Conservation (phyloP, 2,888 invertebrate genomes). For the Thymelicus acteon region DNA sequence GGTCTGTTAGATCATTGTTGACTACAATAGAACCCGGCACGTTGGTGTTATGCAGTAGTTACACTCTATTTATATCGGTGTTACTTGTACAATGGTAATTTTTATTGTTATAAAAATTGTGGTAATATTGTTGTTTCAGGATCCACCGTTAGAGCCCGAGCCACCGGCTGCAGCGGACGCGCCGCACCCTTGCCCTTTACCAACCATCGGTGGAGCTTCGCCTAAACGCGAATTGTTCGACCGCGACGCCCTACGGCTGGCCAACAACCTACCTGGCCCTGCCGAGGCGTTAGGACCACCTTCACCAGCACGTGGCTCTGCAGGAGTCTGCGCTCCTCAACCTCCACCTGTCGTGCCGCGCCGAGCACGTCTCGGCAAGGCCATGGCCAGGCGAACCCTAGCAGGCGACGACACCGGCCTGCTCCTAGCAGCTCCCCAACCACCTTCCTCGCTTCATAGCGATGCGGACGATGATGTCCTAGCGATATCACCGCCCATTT, state of each 20-base stretch:
- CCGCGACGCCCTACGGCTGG: constrained; percentile 69
- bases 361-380: constrained; percentile 83
- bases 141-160: constrained; percentile 69
- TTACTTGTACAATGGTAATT: neutral
- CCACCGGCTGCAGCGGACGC: constrained; percentile 73
- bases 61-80: too few species aligned
- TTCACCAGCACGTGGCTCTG: constrained; percentile 88
- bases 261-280: constrained; percentile 65
- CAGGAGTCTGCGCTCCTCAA: constrained; percentile 87
- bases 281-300: constrained; percentile 80
- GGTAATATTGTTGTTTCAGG: constrained; percentile 53
- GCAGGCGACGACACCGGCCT: constrained; percentile 82
- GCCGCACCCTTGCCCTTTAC: constrained; percentile 70
- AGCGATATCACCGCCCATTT: constrained; percentile 76
- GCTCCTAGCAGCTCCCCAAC: constrained; percentile 64
- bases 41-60: too few species aligned
- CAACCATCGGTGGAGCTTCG: constrained; percentile 75
- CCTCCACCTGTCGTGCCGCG: constrained; percentile 78
- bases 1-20: neutral
- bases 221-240: constrained; percentile 75
- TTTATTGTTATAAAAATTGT: neutral
- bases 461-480: constrained; percentile 82
- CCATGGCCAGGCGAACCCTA: constrained; percentile 87
- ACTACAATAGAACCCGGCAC: too few species aligned
- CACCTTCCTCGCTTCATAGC: constrained; percentile 65